These are phyloP conservation scores for Alexandromys fortis DNA, from an alignment of 2,113 vertebrate species.

Conservation along the genomic window DNA sequence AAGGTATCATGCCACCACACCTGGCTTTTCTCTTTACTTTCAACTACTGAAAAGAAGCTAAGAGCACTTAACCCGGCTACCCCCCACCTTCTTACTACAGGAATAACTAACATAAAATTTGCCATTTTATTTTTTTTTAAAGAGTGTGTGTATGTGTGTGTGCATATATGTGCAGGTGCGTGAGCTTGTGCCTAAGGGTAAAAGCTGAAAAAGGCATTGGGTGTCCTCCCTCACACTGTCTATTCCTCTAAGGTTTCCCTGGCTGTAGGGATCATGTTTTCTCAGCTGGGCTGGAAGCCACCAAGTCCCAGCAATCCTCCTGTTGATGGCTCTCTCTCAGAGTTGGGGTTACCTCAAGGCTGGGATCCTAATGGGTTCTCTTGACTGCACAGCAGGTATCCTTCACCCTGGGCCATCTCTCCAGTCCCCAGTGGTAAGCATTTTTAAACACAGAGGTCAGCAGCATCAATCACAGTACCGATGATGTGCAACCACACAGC, in stretches of 20 bases:
- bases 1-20: background rate
- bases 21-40: background rate
- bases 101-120: background rate
- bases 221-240: too few species aligned
- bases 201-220: background rate
- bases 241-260: background rate
- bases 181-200: background rate
- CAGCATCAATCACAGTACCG: background rate
- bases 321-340: background rate
- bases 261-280: background rate
- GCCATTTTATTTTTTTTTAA: background rate
- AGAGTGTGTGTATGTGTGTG: background rate
- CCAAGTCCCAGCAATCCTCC: background rate
- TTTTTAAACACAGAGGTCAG: background rate
- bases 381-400: background rate
- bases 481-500: background rate
- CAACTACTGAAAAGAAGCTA: background rate
- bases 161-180: background rate
- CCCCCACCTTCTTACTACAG: background rate
- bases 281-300: background rate
- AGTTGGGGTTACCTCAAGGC: background rate
- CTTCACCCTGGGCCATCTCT: background rate
- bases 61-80: background rate
- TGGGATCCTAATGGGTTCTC: background rate
- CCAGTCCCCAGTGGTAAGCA: background rate